Conservation (phyloP, 2,113 vertebrate species). For the Stegostoma tigrinum region DNA sequence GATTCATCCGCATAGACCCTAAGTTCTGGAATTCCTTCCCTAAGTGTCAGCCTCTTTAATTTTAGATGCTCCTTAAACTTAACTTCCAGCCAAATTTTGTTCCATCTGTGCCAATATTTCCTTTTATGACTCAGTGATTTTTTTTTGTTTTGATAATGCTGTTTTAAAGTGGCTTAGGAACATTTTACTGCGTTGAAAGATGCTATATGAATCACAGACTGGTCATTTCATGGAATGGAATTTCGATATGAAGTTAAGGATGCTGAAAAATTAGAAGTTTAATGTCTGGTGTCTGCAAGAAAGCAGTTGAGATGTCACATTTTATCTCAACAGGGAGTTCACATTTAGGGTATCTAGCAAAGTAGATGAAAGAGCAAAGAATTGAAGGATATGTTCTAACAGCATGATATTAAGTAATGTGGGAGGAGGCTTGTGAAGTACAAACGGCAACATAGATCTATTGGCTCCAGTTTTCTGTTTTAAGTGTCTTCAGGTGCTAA, state of each 20-base stretch:
- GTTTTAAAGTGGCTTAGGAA: too few species aligned
- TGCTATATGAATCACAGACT: too few species aligned
- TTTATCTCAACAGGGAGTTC: background rate
- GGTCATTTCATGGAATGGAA: background rate
- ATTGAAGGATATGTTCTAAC: background rate
- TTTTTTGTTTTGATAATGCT: too few species aligned
- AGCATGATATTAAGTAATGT: background rate
- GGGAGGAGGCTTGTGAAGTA: background rate
- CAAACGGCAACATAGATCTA: background rate
- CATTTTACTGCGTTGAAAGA: too few species aligned
- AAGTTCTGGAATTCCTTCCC: background rate
- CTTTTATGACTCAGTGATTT: too few species aligned
- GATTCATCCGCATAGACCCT: background rate
- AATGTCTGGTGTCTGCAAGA: background rate
- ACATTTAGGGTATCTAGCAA: background rate
- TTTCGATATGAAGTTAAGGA: background rate
- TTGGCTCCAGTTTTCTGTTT: background rate
- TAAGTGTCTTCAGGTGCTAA: background rate
- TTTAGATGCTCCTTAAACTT: too few species aligned
- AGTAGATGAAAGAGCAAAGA: background rate
- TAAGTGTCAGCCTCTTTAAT: background rate
- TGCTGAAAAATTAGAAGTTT: background rate
- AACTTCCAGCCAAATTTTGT: too few species aligned
- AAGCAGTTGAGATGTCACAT: background rate
- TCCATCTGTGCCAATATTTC: too few species aligned